Evolutionary conservation across 1,140 invertebrate genomes (phyloP).

Genomic region (Drosophila nigromelanica): DNA sequence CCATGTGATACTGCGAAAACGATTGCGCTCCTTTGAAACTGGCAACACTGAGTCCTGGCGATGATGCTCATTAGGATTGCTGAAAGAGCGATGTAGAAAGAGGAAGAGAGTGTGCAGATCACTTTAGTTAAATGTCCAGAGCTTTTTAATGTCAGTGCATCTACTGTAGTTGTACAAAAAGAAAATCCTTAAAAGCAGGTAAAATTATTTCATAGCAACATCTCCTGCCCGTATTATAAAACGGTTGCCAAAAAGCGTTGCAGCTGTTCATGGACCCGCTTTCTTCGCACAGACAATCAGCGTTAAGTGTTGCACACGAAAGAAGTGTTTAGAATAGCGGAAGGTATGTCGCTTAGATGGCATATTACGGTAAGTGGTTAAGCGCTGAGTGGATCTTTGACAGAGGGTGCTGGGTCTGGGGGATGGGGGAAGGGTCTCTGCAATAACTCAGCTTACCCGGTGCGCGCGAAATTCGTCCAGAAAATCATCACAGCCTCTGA

Average conservation of each 20-base stretch:
- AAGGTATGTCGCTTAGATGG: conserved; percentile 20
- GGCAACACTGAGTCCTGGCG: conserved; percentile 89
- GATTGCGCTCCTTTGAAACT: conserved; percentile 91
- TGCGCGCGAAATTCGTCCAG: conserved; percentile 98
- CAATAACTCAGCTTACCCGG: conserved; percentile 90
- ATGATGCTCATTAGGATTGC: conserved; percentile 94
- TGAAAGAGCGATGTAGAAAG: conserved; percentile 78
- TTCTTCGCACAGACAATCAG: conserved; percentile 38
- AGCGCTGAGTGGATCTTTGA: neutral
- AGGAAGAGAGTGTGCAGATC: neutral
- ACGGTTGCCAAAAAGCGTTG: conserved; percentile 20
- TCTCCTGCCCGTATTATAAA: conserved; percentile 49
- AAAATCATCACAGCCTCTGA: conserved; percentile 97
- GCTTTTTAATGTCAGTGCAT: conserved; percentile 8
- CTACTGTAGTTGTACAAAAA: conserved; percentile 8
- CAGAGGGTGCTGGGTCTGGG: neutral
- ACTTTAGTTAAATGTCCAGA: conserved; percentile 14
- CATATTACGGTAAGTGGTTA: conserved; percentile 42
- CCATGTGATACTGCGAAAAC: conserved; percentile 93
- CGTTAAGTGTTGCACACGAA: conserved; percentile 42
- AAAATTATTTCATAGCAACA: conserved; percentile 19
- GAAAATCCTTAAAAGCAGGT: conserved; percentile 39
- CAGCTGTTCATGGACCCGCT: conserved; percentile 35
- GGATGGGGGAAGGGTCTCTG: neutral
- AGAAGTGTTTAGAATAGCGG: conserved; percentile 27